A percentile compares a stretch with the other conserved stretches of the same genome.
phyloP scores from a whole-genome alignment of 1,140 invertebrate genomes.

The Lasioglossum albipes region DNA sequence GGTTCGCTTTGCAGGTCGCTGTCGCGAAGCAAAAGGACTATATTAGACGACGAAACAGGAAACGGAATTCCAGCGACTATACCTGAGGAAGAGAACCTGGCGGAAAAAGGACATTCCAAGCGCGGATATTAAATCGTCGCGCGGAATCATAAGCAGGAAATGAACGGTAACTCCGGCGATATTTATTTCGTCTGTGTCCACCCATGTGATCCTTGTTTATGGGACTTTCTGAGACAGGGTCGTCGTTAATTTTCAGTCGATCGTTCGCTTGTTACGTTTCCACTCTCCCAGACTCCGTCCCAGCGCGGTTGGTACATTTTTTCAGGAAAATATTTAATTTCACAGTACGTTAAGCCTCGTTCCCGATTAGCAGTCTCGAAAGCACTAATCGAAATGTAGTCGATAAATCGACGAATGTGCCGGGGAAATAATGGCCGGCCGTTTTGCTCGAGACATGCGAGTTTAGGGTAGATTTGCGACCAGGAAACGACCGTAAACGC shows the following conservation, averaged over 20 bases:
- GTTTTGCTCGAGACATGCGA: background rate
- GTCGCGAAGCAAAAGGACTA: background rate
- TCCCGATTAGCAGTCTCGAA: background rate
- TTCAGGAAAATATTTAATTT: slow-evolving; percentile 11
- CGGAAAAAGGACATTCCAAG: background rate
- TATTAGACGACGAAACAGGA: background rate
- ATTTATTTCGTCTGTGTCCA: slow-evolving; percentile 9
- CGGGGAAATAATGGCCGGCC: no score
- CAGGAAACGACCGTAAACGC: no score
- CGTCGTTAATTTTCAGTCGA: slow-evolving; percentile 30
- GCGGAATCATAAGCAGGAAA: slow-evolving; percentile 20
- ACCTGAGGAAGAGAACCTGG: background rate
- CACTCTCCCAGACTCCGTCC: background rate
- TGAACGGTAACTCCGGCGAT: slow-evolving; percentile 2
- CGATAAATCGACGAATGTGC: no score
- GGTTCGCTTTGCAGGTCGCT: no score
- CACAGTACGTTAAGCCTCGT: slow-evolving; percentile 1
- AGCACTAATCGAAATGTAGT: no score
- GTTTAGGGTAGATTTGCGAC: no score
- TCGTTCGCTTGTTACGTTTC: slow-evolving; percentile 16
- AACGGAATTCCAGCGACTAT: slow-evolving; percentile 2
- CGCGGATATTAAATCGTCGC: background rate
- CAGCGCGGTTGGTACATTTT: slow-evolving; percentile 1
- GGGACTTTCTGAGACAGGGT: background rate
- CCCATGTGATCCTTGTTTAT: background rate